Conservation (phyloP, 2,113 vertebrate species). For the Uropsilus gracilis region DNA sequence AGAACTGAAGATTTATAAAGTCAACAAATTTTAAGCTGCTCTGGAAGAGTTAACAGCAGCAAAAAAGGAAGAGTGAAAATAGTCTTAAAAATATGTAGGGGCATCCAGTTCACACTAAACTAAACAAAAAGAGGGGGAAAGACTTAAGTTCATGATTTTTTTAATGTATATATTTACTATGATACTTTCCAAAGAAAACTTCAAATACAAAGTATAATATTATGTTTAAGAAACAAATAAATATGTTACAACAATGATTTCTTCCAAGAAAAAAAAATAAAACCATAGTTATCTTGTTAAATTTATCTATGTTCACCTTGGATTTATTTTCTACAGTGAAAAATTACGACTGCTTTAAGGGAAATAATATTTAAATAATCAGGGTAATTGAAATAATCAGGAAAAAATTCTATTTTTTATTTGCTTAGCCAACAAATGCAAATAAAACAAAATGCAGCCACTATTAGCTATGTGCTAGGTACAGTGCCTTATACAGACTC, state of each 20-base stretch:
- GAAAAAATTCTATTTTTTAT: background rate
- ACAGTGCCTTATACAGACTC: background rate
- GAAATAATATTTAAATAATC: constrained; percentile 5
- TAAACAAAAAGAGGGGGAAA: background rate
- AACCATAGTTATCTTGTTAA: background rate
- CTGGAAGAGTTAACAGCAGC: background rate
- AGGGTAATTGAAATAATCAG: background rate
- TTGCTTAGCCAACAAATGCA: background rate
- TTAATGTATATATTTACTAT: constrained; percentile 40
- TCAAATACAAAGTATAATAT: background rate
- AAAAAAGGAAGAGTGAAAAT: background rate
- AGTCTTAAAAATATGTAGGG: background rate
- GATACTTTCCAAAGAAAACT: background rate
- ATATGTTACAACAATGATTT: background rate
- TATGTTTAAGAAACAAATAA: constrained; percentile 32
- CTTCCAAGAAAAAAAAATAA: background rate
- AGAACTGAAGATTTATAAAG: background rate
- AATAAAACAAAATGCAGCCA: background rate
- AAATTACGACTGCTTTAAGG: background rate
- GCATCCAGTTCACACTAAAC: background rate
- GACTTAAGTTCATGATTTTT: background rate
- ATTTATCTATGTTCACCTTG: background rate
- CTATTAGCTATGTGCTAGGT: background rate
- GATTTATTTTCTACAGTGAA: background rate
- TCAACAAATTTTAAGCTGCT: background rate